Evolutionary conservation across 2,797 vertebrate species (phyloP).

Genomic region (Atherinosoma microstoma): DNA sequence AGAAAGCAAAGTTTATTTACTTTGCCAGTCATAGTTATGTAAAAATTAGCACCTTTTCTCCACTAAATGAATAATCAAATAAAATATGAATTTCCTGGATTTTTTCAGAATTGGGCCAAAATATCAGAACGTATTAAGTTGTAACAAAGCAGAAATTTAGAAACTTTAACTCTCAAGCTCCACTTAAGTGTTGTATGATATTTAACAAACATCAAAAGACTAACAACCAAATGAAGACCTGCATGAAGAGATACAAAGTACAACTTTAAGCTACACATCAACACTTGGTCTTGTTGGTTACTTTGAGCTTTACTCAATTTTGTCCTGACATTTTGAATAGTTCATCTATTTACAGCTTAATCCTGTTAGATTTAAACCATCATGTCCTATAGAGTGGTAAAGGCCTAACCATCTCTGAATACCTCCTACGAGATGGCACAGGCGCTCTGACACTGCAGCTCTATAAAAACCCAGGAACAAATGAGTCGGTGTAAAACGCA

Average conservation of each 20-base stretch:
- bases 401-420: constrained; percentile 21
- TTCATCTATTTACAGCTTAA: constrained; percentile 5
- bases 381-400: constrained; percentile 16
- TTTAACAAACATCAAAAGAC: background rate
- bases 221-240: background rate
- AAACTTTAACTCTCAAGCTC: background rate
- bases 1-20: background rate
- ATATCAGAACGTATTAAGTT: background rate
- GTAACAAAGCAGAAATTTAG: background rate
- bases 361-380: constrained; percentile 21
- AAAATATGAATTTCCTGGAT: background rate
- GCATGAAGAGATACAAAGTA: background rate
- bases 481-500: constrained; percentile 36
- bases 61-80: no score
- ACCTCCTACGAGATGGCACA: constrained; percentile 44
- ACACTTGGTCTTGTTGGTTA: background rate
- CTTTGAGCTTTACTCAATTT: background rate
- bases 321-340: background rate
- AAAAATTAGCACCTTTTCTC: no score
- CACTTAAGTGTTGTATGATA: background rate
- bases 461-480: constrained; percentile 38
- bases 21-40: no score
- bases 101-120: background rate
- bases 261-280: background rate
- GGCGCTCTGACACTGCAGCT: constrained; percentile 18